Percentiles rank a stretch among this genome's conserved stretches.
These are phyloP conservation scores for Pomatorhinus ruficollis DNA, from an alignment of 2,113 vertebrate species.

Conservation along the genomic window DNA sequence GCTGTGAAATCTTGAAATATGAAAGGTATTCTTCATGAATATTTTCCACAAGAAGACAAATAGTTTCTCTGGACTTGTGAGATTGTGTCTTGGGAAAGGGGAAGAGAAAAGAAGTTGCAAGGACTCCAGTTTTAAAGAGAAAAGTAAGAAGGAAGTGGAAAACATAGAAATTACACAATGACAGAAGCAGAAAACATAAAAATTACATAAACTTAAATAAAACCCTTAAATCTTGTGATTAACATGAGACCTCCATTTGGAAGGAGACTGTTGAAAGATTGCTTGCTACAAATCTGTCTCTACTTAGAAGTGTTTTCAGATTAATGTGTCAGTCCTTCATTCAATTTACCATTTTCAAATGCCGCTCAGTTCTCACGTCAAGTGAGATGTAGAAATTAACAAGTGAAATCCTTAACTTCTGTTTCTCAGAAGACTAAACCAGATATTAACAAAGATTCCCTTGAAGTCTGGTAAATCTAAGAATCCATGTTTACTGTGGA, in stretches of 20 bases:
- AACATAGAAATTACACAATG: not conserved
- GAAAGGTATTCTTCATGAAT: not conserved
- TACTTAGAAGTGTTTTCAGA: not conserved
- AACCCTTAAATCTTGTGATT: not conserved
- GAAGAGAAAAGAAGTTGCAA: not conserved
- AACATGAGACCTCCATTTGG: not conserved
- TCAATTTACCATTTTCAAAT: not conserved
- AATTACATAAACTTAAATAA: not conserved
- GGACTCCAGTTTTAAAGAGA: not conserved
- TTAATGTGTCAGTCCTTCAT: not conserved
- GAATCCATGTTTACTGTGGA: not conserved
- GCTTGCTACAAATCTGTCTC: not conserved
- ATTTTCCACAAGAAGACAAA: not conserved
- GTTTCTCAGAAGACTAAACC: not conserved
- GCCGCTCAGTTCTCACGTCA: not conserved
- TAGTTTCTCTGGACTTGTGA: not conserved
- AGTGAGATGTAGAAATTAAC: not conserved
- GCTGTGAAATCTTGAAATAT: not conserved
- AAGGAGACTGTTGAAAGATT: not conserved
- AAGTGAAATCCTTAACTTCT: not conserved
- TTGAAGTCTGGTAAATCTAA: not conserved
- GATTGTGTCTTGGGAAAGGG: not conserved
- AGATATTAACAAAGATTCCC: not conserved
- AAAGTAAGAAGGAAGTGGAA: not conserved
- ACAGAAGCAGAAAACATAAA: not conserved